A percentile compares a stretch with the other conserved stretches of the same genome.
Conservation (phyloP, 2,888 invertebrate species). For the Amphiduros pacificus region DNA sequence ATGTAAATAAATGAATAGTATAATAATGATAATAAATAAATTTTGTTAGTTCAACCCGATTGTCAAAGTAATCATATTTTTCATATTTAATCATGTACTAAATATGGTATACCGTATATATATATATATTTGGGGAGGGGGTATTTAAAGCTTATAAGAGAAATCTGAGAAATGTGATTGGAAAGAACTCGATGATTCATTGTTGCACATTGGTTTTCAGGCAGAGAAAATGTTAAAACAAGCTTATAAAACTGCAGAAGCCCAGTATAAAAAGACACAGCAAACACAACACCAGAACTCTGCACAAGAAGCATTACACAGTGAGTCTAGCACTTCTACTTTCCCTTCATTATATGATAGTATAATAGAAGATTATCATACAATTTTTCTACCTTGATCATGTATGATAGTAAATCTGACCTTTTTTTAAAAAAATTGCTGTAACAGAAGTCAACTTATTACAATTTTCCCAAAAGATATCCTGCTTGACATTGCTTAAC, state of each 20-base stretch:
- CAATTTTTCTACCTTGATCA: too few relatives aligned
- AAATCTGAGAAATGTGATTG: too few relatives aligned
- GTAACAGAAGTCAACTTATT: too few relatives aligned
- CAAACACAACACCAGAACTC: conserved; percentile 76
- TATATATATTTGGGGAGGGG: neutral
- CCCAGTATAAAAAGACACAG: conserved; percentile 79
- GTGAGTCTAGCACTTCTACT: conserved; percentile 45
- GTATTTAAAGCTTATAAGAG: neutral
- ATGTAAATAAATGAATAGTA: neutral
- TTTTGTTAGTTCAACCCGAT: neutral
- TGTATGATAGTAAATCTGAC: too few relatives aligned
- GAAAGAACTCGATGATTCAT: too few relatives aligned
- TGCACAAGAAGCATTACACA: conserved; percentile 75
- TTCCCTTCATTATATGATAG: too few relatives aligned
- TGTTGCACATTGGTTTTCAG: too few relatives aligned
- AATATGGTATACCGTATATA: neutral
- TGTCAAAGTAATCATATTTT: neutral
- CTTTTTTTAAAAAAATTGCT: too few relatives aligned
- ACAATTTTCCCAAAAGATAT: too few relatives aligned
- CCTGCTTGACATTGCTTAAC: too few relatives aligned
- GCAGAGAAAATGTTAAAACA: conserved; percentile 81
- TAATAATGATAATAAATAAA: neutral
- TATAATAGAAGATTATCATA: too few relatives aligned
- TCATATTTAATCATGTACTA: neutral
- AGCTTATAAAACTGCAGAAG: conserved; percentile 82